These are phyloP conservation scores for Strigops habroptila DNA, from an alignment of 2,113 vertebrate species.

Conservation along the genomic window DNA sequence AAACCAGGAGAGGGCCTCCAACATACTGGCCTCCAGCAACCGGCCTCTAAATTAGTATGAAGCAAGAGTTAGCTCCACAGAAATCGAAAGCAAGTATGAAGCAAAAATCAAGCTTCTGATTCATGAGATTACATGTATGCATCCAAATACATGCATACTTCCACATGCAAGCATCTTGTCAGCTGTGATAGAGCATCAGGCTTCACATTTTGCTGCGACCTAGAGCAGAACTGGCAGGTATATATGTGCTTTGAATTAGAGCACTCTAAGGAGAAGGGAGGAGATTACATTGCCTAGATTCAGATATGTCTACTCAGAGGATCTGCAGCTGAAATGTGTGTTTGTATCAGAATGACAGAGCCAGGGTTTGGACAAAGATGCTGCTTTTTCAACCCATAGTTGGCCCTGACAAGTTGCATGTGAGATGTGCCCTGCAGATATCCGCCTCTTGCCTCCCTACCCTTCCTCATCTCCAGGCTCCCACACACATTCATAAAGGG, in stretches of 20 bases:
- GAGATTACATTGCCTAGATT: neutral
- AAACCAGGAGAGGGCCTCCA: neutral
- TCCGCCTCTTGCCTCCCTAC: neutral
- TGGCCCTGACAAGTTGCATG: neutral
- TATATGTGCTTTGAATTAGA: neutral
- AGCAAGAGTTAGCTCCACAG: neutral
- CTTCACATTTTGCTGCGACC: fast-evolving
- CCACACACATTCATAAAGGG: neutral
- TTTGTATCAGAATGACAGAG: neutral
- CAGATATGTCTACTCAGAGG: neutral
- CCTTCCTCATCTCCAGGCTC: neutral
- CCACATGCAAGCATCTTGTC: neutral
- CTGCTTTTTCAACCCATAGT: neutral
- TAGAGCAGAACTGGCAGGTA: neutral
- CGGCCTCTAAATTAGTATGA: neutral
- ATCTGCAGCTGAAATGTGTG: neutral
- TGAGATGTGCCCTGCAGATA: neutral
- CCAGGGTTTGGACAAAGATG: neutral
- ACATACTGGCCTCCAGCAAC: neutral
- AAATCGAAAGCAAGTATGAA: neutral
- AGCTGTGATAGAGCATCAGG: neutral
- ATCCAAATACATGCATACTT: neutral
- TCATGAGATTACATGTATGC: neutral
- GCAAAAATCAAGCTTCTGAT: neutral
- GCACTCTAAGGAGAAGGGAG: neutral